Evolutionary conservation across 2,888 invertebrate genomes (phyloP).

Genomic region (Anoplius nigerrimus): DNA sequence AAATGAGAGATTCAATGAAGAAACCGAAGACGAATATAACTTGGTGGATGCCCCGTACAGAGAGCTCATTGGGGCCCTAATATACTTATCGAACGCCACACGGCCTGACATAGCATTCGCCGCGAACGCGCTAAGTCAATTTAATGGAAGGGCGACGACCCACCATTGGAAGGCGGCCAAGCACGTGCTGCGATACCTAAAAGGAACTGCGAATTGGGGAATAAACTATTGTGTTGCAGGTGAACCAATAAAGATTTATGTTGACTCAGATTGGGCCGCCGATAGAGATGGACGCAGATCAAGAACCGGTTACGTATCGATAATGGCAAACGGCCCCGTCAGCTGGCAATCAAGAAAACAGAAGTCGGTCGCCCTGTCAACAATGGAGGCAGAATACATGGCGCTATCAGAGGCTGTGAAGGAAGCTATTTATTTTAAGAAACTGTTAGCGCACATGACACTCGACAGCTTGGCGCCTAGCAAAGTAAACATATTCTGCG

Average conservation of each 20-base stretch:
- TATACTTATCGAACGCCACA: constrained; percentile 44
- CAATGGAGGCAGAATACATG: constrained; percentile 18
- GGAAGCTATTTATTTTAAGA: too few species aligned
- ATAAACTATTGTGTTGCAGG: constrained; percentile 37
- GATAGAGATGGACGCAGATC: constrained; percentile 31
- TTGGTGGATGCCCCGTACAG: constrained; percentile 40
- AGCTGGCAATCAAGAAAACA: constrained; percentile 16
- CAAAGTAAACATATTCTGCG: background rate
- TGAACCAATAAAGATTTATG: constrained; percentile 26
- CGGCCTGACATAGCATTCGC: constrained; percentile 45
- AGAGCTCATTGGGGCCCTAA: constrained; percentile 43
- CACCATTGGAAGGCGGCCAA: constrained; percentile 42
- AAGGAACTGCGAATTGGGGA: constrained; percentile 31
- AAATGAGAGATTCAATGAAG: constrained; percentile 36
- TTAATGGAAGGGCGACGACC: constrained; percentile 24
- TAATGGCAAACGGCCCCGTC: constrained; percentile 8
- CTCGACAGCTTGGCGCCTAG: too few species aligned
- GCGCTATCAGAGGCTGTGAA: too few species aligned
- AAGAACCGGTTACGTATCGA: constrained; percentile 3
- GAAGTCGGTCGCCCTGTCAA: constrained; percentile 18
- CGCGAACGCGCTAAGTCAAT: constrained; percentile 38
- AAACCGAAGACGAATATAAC: constrained; percentile 30
- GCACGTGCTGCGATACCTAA: constrained; percentile 39
- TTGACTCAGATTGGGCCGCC: constrained; percentile 42
- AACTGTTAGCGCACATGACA: too few species aligned